phyloP scores from a whole-genome alignment of 2,888 invertebrate species.

The Spilarctia lutea region DNA sequence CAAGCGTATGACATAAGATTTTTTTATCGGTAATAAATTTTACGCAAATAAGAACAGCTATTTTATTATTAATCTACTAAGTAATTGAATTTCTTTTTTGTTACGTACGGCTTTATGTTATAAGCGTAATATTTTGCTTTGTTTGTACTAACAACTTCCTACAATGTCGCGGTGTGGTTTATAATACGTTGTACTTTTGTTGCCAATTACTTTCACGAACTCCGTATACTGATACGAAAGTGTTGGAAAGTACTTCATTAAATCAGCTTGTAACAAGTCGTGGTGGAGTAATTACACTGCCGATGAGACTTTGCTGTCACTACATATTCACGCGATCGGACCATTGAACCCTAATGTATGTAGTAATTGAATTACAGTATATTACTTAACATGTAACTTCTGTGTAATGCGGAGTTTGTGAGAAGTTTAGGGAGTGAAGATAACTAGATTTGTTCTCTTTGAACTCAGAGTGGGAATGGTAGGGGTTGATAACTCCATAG shows the following conservation, averaged over 20 bases:
- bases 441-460: background rate
- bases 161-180: conserved; percentile 36
- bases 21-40: background rate
- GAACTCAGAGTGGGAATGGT: background rate
- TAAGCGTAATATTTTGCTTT: background rate
- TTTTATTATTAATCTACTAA: background rate
- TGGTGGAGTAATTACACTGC: conserved; percentile 57
- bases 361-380: conserved; percentile 17
- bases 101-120: background rate
- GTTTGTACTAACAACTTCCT: conserved; percentile 38
- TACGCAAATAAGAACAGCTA: background rate
- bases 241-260: conserved; percentile 79
- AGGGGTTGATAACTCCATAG: background rate
- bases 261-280: conserved; percentile 48
- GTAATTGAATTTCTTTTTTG: background rate
- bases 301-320: conserved; percentile 42
- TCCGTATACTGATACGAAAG: conserved; percentile 72
- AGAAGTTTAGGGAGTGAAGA: background rate
- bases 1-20: background rate
- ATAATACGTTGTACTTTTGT: conserved; percentile 46
- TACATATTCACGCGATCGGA: conserved; percentile 59
- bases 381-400: conserved; percentile 7
- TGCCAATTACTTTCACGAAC: conserved; percentile 72
- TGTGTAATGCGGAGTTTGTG: background rate
- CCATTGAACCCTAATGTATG: conserved; percentile 48